phyloP scores from a whole-genome alignment of 2,797 vertebrate genomes.

The Centropyge bicolor region DNA sequence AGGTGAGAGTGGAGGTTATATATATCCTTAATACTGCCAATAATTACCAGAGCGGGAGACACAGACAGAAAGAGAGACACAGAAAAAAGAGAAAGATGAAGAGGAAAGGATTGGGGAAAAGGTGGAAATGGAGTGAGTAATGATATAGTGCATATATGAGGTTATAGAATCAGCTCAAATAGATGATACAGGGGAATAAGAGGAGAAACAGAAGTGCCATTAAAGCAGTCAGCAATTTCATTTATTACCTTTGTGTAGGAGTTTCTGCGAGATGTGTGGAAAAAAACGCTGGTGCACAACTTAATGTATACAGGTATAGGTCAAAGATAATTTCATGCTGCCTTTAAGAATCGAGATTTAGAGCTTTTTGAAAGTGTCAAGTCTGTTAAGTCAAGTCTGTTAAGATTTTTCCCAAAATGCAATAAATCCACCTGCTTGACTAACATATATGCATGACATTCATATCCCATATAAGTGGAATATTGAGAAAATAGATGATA shows the following conservation, averaged over 20 bases:
- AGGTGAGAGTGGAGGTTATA: constrained; percentile 19
- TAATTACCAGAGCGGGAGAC: constrained; percentile 34
- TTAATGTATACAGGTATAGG: neutral
- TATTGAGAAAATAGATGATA: neutral
- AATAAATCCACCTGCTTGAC: neutral
- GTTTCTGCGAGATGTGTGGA: constrained; percentile 5
- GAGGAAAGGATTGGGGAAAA: neutral
- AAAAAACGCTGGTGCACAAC: neutral
- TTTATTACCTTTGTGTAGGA: neutral
- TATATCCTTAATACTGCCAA: constrained; percentile 41
- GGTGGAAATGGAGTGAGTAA: constrained; percentile 10
- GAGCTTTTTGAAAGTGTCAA: neutral
- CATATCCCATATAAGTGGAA: neutral
- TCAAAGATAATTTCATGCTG: constrained; percentile 16
- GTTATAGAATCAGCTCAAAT: constrained; percentile 32
- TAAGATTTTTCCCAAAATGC: neutral
- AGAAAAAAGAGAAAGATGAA: neutral
- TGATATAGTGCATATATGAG: neutral
- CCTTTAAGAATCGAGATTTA: constrained; percentile 1
- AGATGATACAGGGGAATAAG: constrained; percentile 13
- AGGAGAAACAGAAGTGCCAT: constrained; percentile 17
- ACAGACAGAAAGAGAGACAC: constrained; percentile 18
- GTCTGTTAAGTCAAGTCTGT: neutral
- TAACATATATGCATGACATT: neutral
- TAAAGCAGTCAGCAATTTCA: constrained; percentile 32